phyloP scores from a whole-genome alignment of 2,113 vertebrate species.

The Hepsetus odoe region DNA sequence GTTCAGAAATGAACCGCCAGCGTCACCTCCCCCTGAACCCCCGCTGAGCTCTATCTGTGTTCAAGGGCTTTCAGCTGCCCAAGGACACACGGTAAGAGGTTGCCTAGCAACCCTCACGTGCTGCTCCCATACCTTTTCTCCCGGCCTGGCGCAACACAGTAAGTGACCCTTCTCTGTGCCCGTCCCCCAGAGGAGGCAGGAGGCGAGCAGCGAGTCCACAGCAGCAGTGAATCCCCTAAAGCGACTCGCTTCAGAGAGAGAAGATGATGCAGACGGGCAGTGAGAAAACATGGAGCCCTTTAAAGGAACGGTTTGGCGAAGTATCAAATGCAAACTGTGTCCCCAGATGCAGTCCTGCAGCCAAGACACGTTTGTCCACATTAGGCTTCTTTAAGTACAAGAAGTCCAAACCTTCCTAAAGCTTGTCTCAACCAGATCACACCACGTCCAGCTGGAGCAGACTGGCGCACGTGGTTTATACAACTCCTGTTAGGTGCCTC shows the following conservation, averaged over 20 bases:
- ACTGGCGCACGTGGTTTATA: too few relatives aligned
- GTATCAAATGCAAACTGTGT: too few relatives aligned
- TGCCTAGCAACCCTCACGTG: conserved; percentile 45
- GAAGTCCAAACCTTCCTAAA: too few relatives aligned
- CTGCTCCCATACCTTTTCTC: not conserved
- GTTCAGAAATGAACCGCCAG: not conserved
- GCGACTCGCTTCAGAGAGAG: not conserved
- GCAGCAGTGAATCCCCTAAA: not conserved
- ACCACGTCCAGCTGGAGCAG: too few relatives aligned
- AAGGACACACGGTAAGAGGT: conserved; percentile 37
- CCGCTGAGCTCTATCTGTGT: conserved; percentile 1
- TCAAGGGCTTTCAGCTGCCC: conserved; percentile 49
- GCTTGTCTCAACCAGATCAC: too few relatives aligned
- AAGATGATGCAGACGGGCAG: too few relatives aligned
- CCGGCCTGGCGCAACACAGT: not conserved
- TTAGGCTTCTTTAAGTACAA: too few relatives aligned
- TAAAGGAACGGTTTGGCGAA: not conserved
- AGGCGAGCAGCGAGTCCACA: not conserved
- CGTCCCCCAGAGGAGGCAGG: not conserved
- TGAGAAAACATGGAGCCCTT: not conserved
- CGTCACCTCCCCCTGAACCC: not conserved
- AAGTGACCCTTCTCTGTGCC: conserved; percentile 8
- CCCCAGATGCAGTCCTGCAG: too few relatives aligned
- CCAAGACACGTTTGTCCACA: too few relatives aligned
- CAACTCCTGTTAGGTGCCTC: too few relatives aligned